A percentile compares a stretch with the other conserved stretches of the same genome.
Evolutionary conservation across 2,113 vertebrate species (phyloP).

Genomic region (Cyanoderma ruficeps): DNA sequence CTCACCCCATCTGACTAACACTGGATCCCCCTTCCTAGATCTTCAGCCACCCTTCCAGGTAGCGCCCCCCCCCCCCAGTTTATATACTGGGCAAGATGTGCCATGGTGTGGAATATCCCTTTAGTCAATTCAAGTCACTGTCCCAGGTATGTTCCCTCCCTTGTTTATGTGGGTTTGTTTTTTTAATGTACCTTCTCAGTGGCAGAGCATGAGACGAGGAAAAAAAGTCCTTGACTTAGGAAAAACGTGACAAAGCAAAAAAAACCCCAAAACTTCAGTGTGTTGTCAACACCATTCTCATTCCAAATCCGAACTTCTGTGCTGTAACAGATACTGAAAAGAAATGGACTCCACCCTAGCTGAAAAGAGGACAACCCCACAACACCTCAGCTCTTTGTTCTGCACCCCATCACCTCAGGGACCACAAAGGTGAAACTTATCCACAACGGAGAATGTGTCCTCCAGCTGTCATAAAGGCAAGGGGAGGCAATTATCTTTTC

Average conservation of each 20-base stretch:
- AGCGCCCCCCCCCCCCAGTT: fast-evolving
- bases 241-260: neutral
- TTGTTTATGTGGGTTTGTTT: neutral
- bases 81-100: neutral
- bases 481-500: neutral
- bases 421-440: neutral
- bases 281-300: neutral
- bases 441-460: neutral
- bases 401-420: fast-evolving
- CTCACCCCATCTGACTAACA: too few species aligned
- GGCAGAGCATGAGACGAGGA: neutral
- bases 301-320: neutral
- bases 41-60: fast-evolving
- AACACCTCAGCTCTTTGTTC: neutral
- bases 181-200: neutral
- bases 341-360: neutral
- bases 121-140: neutral
- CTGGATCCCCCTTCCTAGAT: neutral
- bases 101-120: neutral
- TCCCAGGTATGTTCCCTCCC: neutral
- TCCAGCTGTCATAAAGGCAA: neutral
- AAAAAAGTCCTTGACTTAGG: neutral
- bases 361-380: neutral
- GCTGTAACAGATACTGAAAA: neutral
- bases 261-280: neutral